Evolutionary conservation across 1,140 invertebrate species (phyloP).

Genomic region (Magallana angulata): DNA sequence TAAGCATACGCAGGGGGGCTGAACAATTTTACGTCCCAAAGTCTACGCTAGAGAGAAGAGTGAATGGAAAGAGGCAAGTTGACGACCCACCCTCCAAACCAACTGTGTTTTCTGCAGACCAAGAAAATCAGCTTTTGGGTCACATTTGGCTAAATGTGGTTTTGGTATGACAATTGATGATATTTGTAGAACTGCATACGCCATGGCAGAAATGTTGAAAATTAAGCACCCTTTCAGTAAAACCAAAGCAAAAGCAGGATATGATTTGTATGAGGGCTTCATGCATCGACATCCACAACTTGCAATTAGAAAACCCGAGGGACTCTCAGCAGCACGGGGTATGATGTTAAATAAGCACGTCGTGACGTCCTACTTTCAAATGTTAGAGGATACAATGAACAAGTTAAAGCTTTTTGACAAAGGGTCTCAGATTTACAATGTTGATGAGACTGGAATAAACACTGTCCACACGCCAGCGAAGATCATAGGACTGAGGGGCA

Average conservation of each 20-base stretch:
- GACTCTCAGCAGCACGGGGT: neutral
- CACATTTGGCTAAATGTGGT: neutral
- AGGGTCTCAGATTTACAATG: conserved; percentile 4
- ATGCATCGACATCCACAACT: conserved; percentile 9
- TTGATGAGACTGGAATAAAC: conserved; percentile 8
- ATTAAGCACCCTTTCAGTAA: neutral
- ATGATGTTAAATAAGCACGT: neutral
- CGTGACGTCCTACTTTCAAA: neutral
- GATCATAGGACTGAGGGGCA: neutral
- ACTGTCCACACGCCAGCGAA: conserved; percentile 7
- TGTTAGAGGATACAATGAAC: neutral
- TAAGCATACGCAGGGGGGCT: neutral
- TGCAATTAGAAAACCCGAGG: neutral
- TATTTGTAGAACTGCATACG: neutral
- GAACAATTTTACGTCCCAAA: neutral
- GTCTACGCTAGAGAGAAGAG: neutral
- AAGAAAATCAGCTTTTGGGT: neutral
- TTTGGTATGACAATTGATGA: conserved; percentile 1
- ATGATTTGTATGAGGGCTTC: neutral
- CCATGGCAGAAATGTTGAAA: neutral
- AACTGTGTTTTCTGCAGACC: neutral
- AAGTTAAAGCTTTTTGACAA: conserved; percentile 1
- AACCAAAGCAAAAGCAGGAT: neutral
- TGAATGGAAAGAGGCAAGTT: neutral
- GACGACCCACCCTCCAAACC: neutral